These are phyloP conservation scores for Eupeodes latifasciatus DNA, from an alignment of 2,888 invertebrate species.

Conservation along the genomic window DNA sequence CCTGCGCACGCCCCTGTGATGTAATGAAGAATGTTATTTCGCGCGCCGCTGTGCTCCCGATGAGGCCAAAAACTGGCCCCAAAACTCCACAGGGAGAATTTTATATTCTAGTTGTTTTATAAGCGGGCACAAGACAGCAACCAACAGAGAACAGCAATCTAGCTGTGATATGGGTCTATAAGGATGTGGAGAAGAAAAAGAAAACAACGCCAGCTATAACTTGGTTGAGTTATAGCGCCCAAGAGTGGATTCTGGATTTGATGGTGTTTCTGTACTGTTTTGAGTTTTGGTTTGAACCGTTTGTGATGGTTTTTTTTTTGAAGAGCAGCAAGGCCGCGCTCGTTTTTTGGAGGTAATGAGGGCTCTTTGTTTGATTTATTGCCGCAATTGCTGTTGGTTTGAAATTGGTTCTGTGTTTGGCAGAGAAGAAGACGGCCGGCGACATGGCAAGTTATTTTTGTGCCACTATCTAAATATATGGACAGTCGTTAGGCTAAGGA, in stretches of 20 bases:
- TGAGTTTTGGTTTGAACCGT: constrained; percentile 56
- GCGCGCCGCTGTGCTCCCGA: constrained; percentile 63
- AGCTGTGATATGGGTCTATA: background rate
- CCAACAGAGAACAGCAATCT: background rate
- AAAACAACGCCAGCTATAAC: background rate
- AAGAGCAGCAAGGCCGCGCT: constrained; percentile 63
- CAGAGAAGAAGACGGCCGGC: constrained; percentile 20
- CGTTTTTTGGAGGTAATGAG: constrained; percentile 64
- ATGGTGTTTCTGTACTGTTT: constrained; percentile 19
- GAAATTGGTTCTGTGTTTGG: constrained; percentile 71
- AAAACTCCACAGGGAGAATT: constrained; percentile 54
- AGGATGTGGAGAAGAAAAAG: background rate
- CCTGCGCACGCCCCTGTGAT: constrained; percentile 58
- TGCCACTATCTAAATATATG: constrained; percentile 69
- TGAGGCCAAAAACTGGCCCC: constrained; percentile 50
- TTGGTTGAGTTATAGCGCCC: constrained; percentile 63
- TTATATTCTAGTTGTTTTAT: background rate
- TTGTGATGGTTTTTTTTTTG: constrained; percentile 6
- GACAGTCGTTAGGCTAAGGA: constrained; percentile 62
- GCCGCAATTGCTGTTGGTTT: constrained; percentile 70
- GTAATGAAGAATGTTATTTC: constrained; percentile 70
- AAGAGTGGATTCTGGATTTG: constrained; percentile 49
- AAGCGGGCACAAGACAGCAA: background rate
- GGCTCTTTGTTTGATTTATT: constrained; percentile 76
- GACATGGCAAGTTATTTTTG: constrained; percentile 57